Percentiles rank a stretch among this genome's conserved stretches.
Conservation (phyloP, 92 coral and sea anemone species). For the Epizoanthus ramosus region DNA sequence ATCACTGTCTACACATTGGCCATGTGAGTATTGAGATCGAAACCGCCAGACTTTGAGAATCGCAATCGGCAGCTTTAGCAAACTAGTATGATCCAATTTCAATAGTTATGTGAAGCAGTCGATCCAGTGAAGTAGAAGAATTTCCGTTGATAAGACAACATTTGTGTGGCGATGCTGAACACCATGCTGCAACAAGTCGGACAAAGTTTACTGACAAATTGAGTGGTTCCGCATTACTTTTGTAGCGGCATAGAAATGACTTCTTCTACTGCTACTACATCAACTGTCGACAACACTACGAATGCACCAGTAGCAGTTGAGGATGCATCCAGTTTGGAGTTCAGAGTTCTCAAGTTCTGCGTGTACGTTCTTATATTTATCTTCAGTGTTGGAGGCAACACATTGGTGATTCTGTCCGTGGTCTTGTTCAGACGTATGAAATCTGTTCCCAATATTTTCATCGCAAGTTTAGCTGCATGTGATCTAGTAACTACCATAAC, state of each 20-base stretch:
- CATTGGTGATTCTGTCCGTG: slow-evolving; percentile 74
- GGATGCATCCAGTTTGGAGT: slow-evolving; percentile 21
- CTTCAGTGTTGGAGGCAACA: slow-evolving; percentile 78
- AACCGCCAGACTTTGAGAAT: too few relatives aligned
- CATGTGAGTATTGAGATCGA: not conserved
- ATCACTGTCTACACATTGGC: too few relatives aligned
- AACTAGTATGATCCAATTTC: too few relatives aligned
- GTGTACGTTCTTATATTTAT: slow-evolving; percentile 61
- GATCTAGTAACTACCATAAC: slow-evolving; percentile 85
- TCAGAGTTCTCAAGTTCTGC: slow-evolving; percentile 56
- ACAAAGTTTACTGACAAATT: too few relatives aligned
- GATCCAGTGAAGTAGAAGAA: too few relatives aligned
- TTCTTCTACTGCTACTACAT: not conserved
- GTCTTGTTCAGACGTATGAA: slow-evolving; percentile 68
- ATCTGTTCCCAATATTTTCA: slow-evolving; percentile 84
- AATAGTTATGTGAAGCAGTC: too few relatives aligned
- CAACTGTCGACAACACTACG: not conserved
- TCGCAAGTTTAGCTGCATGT: slow-evolving; percentile 92
- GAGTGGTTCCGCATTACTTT: too few relatives aligned
- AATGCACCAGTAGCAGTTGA: not conserved
- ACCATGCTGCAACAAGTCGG: too few relatives aligned
- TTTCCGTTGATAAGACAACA: too few relatives aligned
- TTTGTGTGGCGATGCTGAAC: too few relatives aligned
- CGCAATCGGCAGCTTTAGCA: too few relatives aligned
- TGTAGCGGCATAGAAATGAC: not conserved